These are phyloP conservation scores for Chironomus striatipennis DNA, from an alignment of 1,140 invertebrate species.

Conservation along the genomic window DNA sequence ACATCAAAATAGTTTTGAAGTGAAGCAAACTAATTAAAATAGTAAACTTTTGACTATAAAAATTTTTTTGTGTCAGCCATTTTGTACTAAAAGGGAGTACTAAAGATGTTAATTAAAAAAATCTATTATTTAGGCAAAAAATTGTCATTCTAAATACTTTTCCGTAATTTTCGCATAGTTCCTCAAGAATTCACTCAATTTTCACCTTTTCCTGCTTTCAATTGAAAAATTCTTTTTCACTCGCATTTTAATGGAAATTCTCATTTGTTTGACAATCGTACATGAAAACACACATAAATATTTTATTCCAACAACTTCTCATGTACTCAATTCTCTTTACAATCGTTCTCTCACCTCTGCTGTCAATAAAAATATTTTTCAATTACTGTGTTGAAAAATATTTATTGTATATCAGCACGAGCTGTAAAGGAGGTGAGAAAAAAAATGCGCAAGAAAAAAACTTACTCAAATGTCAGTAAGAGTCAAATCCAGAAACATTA, in stretches of 20 bases:
- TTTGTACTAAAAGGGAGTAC: too few species aligned
- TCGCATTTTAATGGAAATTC: background rate
- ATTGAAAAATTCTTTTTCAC: too few species aligned
- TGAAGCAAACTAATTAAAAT: too few species aligned
- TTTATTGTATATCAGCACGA: background rate
- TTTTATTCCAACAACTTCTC: background rate
- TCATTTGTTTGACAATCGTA: background rate
- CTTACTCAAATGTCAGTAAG: background rate
- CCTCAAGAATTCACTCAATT: too few species aligned
- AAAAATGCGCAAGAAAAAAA: background rate
- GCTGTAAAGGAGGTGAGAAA: background rate
- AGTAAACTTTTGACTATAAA: too few species aligned
- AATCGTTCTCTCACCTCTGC: background rate
- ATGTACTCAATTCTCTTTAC: background rate
- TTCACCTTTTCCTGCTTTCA: too few species aligned
- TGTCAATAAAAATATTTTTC: constrained; percentile 15
- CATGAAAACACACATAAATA: background rate
- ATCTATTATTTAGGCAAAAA: too few species aligned
- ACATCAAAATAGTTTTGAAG: too few species aligned
- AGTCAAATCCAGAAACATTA: background rate
- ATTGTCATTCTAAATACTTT: too few species aligned
- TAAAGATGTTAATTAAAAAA: too few species aligned
- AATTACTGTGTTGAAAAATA: background rate
- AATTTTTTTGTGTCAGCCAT: too few species aligned
- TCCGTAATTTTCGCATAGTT: too few species aligned